Base-by-base conservation (phyloP, 2,113 vertebrate genomes). In the Todiramphus chloris region DNA sequence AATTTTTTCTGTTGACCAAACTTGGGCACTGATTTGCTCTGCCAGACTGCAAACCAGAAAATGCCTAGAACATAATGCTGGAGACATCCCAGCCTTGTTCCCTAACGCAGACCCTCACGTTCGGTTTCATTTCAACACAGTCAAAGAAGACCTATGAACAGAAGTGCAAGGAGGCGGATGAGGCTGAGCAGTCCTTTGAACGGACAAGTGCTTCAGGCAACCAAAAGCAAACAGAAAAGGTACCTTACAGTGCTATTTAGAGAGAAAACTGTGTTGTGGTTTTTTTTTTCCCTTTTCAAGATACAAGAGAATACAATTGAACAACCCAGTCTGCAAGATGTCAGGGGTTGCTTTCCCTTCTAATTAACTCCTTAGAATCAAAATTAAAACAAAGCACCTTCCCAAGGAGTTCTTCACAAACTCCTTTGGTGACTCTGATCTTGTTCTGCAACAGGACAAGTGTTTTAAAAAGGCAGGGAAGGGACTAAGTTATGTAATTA, bases 181-280 rank as follows among this genome's bases (percentile, higher is more conserved):
- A 99, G 13, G 98, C 99, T 0, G 98, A 99, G 89, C 98, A 98
- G 81, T 96, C 73, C 43, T 98, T 97, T 0, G 98, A 99, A 80
- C 98, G 98, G 75, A 91, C 97, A 51, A 98, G 96, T 10, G 84
- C 98, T 82, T 94, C 94, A 0, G 98, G 98, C 76, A 99, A 98
- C 60, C 98, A 97, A 50, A 99, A 99, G 93, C 99, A 99, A 94
- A 97, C 97, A 25, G 99, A 99, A 83, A 99, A 99, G 99, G 99
- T 99, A 97, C 13, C 84, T 72, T 13, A 6, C 30, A 13, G 33
- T 27, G 56, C 11, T 62, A 0, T 5, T 53, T 35, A 23, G 33
- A n/a, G 46, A 51, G n/a, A 30, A 48, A 70, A 31, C 68, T 6
- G 16, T 4, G 44, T 30, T 8, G 0, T 2, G 12, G 23, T 39